Evolutionary conservation across 2,113 vertebrate species (phyloP).

Genomic region (Uria lomvia): DNA sequence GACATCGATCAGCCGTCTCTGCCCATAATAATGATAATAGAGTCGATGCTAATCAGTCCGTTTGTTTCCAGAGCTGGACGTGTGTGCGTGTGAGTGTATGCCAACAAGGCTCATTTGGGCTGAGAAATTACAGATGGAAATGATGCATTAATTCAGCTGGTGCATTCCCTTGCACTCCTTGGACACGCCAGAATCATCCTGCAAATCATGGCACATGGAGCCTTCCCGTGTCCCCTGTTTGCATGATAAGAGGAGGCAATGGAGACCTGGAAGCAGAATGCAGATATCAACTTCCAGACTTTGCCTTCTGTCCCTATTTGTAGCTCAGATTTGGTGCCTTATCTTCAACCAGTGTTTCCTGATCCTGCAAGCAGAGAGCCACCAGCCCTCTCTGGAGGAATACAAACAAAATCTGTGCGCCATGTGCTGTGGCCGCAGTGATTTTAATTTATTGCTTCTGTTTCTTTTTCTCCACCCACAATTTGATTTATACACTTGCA

Average conservation of each 20-base stretch:
- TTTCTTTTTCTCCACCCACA: background rate
- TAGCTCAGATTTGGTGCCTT: background rate
- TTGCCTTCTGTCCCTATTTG: background rate
- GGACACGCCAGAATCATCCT: background rate
- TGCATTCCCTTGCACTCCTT: background rate
- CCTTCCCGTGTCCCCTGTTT: rapidly evolving
- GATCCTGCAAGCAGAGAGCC: background rate
- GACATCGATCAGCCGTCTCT: constrained; percentile 1
- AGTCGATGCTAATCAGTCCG: background rate
- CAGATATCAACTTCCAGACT: background rate
- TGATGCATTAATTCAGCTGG: background rate
- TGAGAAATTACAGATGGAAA: background rate
- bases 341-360: background rate
- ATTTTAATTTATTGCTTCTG: background rate
- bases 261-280: background rate
- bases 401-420: background rate
- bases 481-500: background rate
- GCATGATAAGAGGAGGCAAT: rapidly evolving
- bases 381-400: background rate
- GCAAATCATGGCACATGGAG: rapidly evolving
- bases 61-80: background rate
- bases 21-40: background rate
- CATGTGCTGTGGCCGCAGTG: background rate
- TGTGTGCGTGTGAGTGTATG: background rate
- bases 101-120: background rate